A percentile compares a stretch with the other conserved stretches of the same genome.
Conservation (phyloP, 2,113 vertebrate species). For the Ochotona curzoniae region DNA sequence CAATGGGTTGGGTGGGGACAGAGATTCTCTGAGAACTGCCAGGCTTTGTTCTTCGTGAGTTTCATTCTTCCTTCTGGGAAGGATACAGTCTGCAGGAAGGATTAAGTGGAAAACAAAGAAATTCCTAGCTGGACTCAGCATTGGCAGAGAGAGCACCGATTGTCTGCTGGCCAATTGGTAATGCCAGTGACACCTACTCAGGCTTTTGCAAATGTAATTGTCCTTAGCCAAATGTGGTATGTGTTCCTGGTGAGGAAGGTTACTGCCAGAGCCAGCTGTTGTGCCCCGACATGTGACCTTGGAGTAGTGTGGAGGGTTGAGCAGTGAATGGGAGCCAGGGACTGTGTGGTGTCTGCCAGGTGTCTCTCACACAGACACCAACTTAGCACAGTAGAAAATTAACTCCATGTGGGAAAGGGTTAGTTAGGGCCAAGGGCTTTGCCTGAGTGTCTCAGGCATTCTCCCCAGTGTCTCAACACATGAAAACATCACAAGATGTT, state of each 20-base stretch:
- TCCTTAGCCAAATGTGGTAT: conserved; percentile 9
- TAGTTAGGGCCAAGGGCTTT: neutral
- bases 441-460: neutral
- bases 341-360: neutral
- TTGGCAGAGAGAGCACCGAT: neutral
- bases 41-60: neutral
- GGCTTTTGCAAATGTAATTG: neutral
- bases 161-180: neutral
- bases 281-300: neutral
- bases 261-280: neutral
- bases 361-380: neutral
- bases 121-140: neutral
- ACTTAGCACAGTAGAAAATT: neutral
- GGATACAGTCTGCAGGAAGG: neutral
- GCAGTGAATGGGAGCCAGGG: neutral
- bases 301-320: neutral
- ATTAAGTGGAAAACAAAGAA: neutral
- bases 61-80: neutral
- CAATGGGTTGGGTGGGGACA: neutral
- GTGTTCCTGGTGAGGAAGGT: neutral
- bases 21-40: neutral
- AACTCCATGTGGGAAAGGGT: neutral
- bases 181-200: neutral
- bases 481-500: neutral
- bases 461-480: neutral